Conservation (phyloP, 2,888 invertebrate species). For the Hydrotaea diabolus region DNA sequence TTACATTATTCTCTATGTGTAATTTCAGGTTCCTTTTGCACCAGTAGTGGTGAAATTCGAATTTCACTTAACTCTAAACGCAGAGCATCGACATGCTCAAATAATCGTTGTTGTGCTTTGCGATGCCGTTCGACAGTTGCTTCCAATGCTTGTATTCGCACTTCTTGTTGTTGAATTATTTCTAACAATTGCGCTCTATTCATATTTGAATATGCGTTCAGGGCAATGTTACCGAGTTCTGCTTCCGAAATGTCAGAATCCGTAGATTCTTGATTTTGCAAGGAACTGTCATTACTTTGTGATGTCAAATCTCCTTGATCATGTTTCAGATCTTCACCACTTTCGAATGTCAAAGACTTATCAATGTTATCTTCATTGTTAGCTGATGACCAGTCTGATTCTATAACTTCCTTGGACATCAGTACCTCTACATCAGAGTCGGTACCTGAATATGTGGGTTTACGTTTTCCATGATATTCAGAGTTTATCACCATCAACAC, state of each 20-base stretch:
- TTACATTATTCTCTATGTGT: constrained; percentile 5
- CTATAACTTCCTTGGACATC: constrained; percentile 69
- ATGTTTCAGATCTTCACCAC: not conserved
- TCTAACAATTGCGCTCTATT: constrained; percentile 66
- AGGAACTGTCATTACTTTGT: constrained; percentile 3
- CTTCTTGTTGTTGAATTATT: constrained; percentile 67
- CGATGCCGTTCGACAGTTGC: constrained; percentile 65
- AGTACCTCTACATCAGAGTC: constrained; percentile 72
- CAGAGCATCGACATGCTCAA: constrained; percentile 67
- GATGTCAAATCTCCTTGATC: constrained; percentile 25
- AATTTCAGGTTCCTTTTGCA: not conserved
- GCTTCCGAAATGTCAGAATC: constrained; percentile 66
- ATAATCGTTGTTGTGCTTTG: constrained; percentile 60
- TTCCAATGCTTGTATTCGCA: constrained; percentile 67
- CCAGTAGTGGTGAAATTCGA: constrained; percentile 36
- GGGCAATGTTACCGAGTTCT: constrained; percentile 46
- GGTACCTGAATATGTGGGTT: constrained; percentile 66
- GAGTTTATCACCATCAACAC: constrained; percentile 64
- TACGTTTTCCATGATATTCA: constrained; percentile 60
- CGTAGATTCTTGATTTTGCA: constrained; percentile 52
- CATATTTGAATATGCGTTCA: constrained; percentile 58
- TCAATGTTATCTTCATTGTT: constrained; percentile 50
- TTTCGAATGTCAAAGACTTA: constrained; percentile 4
- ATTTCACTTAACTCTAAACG: constrained; percentile 64
- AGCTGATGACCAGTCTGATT: constrained; percentile 70